Percentiles rank a stretch among this genome's conserved stretches.
Conservation (phyloP, 2,113 vertebrate genomes). For the Tetrao urogallus region DNA sequence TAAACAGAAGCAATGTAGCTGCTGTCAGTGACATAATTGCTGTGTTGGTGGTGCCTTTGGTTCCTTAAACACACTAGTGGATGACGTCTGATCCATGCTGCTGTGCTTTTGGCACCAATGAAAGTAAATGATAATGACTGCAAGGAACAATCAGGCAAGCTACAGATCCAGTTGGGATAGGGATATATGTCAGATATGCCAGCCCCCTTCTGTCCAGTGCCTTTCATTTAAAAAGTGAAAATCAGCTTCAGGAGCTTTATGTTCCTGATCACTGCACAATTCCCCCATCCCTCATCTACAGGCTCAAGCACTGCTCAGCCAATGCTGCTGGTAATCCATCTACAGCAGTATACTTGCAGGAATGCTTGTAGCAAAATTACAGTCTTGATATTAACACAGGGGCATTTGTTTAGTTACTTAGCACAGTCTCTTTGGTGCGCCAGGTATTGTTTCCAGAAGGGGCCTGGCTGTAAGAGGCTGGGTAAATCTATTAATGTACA, state of each 20-base stretch:
- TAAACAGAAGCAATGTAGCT: constrained; percentile 27
- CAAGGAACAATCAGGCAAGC: not conserved
- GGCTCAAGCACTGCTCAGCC: not conserved
- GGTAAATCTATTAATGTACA: not conserved
- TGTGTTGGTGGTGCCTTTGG: constrained; percentile 27
- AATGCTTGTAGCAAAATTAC: not conserved
- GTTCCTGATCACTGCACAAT: not conserved
- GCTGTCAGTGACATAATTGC: constrained; percentile 34
- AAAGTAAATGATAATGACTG: not conserved
- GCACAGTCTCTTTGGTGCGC: not conserved
- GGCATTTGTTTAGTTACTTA: not conserved
- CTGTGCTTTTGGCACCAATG: not conserved
- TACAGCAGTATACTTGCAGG: not conserved
- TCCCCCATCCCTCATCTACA: not conserved
- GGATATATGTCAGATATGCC: not conserved
- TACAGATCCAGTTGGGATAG: not conserved
- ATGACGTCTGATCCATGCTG: not conserved
- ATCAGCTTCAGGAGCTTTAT: not conserved
- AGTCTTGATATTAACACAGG: not conserved
- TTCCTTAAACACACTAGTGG: not conserved
- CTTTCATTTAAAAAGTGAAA: not conserved
- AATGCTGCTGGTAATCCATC: not conserved
- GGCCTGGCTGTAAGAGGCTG: not conserved
- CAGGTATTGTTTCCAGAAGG: not conserved
- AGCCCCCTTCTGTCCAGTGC: not conserved